These are phyloP conservation scores for Monopterus albus DNA, from an alignment of 2,113 vertebrate species.

Conservation along the genomic window DNA sequence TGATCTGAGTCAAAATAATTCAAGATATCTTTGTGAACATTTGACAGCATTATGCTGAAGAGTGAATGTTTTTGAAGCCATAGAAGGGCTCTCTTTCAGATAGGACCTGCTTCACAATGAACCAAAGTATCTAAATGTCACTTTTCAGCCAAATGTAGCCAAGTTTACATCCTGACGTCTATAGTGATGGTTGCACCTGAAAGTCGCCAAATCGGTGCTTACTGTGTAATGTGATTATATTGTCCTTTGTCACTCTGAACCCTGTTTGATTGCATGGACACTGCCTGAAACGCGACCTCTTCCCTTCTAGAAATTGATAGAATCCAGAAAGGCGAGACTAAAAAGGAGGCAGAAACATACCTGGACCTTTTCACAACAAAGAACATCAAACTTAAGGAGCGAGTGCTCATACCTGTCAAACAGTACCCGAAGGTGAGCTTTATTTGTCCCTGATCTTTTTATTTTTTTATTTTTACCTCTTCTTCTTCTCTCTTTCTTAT, in stretches of 20 bases:
- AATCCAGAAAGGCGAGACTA: slow-evolving; percentile 92
- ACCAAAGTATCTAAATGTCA: too few relatives aligned
- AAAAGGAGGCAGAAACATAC: slow-evolving; percentile 92
- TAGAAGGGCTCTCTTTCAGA: too few relatives aligned
- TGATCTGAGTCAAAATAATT: not conserved
- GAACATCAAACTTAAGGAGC: slow-evolving; percentile 97
- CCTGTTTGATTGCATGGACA: slow-evolving; percentile 19
- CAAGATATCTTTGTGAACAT: not conserved
- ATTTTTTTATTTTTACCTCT: too few relatives aligned
- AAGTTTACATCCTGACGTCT: not conserved
- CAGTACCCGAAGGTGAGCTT: slow-evolving; percentile 95
- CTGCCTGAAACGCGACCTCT: slow-evolving; percentile 34
- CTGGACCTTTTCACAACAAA: slow-evolving; percentile 98
- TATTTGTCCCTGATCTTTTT: not conserved
- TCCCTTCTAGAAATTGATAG: slow-evolving; percentile 92
- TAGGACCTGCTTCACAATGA: too few relatives aligned
- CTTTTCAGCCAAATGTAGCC: too few relatives aligned
- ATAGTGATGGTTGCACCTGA: not conserved
- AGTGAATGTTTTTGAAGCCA: too few relatives aligned
- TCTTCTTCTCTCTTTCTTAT: not conserved
- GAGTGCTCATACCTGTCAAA: slow-evolving; percentile 97
- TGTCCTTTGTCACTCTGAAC: not conserved
- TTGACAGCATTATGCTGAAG: not conserved
- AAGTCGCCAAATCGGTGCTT: not conserved
- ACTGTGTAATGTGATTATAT: not conserved